phyloP scores from a whole-genome alignment of 2,113 vertebrate genomes.

The Cephalophus harveyi region DNA sequence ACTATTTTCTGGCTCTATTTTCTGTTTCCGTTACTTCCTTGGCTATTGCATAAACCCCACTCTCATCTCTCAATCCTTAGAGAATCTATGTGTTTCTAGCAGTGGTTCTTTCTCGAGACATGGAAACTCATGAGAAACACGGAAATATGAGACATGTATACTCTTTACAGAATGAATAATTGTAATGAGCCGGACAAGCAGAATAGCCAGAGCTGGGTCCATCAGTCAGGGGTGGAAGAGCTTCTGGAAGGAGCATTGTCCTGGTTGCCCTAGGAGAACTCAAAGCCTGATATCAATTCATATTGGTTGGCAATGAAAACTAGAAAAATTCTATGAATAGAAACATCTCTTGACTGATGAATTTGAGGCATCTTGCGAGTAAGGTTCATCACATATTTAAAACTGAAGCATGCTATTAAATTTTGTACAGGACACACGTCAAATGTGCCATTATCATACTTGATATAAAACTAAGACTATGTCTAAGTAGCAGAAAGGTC shows the following conservation, averaged over 20 bases:
- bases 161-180: not conserved
- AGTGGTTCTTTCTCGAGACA: not conserved
- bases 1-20: not conserved
- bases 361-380: not conserved
- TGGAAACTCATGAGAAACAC: not conserved
- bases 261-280: not conserved
- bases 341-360: not conserved
- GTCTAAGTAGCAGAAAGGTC: not conserved
- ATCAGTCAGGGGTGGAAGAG: not conserved
- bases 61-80: not conserved
- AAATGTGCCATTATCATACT: not conserved
- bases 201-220: not conserved
- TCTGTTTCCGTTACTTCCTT: not conserved
- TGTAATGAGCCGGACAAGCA: not conserved
- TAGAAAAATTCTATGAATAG: not conserved
- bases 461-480: not conserved
- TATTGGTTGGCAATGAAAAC: not conserved
- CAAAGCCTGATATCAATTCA: not conserved
- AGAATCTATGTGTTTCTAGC: not conserved
- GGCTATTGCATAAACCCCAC: not conserved
- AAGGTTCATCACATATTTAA: not conserved
- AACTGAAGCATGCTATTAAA: not conserved
- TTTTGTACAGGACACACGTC: not conserved
- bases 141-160: not conserved
- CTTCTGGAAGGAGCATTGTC: not conserved